Evolutionary conservation across 1,140 invertebrate species (phyloP).

Genomic region (Stegodyphus dumicola): DNA sequence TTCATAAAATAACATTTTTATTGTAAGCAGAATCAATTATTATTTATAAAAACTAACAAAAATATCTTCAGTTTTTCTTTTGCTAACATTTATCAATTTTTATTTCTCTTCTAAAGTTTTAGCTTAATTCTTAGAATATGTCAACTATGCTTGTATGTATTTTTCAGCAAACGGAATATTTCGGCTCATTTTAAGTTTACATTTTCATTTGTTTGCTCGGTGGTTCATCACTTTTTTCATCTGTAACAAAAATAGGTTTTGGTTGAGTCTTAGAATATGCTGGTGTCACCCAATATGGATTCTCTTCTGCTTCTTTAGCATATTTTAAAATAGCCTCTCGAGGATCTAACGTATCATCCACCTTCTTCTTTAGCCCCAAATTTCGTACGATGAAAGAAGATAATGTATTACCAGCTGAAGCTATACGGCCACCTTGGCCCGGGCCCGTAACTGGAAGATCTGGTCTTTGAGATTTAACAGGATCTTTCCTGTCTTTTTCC

Average conservation of each 20-base stretch:
- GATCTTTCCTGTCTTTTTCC: conserved; percentile 92
- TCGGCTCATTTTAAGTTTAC: not conserved
- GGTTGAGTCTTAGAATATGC: conserved; percentile 90
- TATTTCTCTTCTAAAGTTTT: too few species aligned
- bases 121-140: too few species aligned
- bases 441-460: conserved; percentile 93
- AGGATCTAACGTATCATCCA: conserved; percentile 96
- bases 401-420: conserved; percentile 93
- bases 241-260: conserved; percentile 76
- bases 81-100: too few species aligned
- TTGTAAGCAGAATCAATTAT: too few species aligned
- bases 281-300: conserved; percentile 96
- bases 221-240: conserved; percentile 67
- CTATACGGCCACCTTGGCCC: conserved; percentile 91
- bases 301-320: conserved; percentile 95
- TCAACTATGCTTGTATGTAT: not conserved
- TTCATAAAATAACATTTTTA: too few species aligned
- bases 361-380: conserved; percentile 87
- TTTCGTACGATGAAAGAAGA: conserved; percentile 98
- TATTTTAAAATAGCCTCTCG: conserved; percentile 96
- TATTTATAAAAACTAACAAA: too few species aligned
- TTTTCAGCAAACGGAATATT: not conserved
- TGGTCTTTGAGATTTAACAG: conserved; percentile 90
- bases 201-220: conserved; percentile 70
- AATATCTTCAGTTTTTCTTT: too few species aligned